Evolutionary conservation across 2,113 vertebrate genomes (phyloP).

Genomic region (Thunnus maccoyii): DNA sequence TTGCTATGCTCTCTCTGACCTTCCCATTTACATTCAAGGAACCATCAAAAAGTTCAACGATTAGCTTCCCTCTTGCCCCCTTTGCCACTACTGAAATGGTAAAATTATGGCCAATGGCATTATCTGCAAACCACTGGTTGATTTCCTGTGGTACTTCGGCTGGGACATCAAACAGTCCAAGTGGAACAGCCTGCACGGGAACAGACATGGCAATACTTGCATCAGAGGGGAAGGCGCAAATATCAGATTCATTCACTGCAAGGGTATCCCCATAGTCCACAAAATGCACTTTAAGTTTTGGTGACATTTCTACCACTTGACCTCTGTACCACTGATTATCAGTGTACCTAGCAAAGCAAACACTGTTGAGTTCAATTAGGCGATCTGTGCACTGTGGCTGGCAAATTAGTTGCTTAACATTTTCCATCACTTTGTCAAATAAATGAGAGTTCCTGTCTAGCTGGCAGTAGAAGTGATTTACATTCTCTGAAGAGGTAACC

Average conservation of each 20-base stretch:
- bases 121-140: conserved; percentile 87
- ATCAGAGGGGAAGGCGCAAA: conserved; percentile 83
- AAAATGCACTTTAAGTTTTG: conserved; percentile 85
- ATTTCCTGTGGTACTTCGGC: conserved; percentile 81
- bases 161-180: conserved; percentile 86
- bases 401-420: conserved; percentile 72
- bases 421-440: conserved; percentile 79
- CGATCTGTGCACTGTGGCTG: conserved; percentile 48
- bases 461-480: conserved; percentile 89
- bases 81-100: conserved; percentile 87
- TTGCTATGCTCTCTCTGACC: conserved; percentile 79
- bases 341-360: conserved; percentile 89
- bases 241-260: conserved; percentile 75
- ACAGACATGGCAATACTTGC: conserved; percentile 79
- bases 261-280: conserved; percentile 91
- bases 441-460: conserved; percentile 83
- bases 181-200: conserved; percentile 90
- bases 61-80: conserved; percentile 86
- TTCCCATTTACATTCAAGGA: conserved; percentile 85
- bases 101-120: conserved; percentile 78
- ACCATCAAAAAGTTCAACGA: conserved; percentile 88
- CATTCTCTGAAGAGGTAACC: conserved; percentile 84
- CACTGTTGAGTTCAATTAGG: conserved; percentile 51
- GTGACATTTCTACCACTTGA: conserved; percentile 77
- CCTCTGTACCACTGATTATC: conserved; percentile 91